These are phyloP conservation scores for Ptychadena robeensis DNA, from an alignment of 2,797 vertebrate species.

Conservation along the genomic window DNA sequence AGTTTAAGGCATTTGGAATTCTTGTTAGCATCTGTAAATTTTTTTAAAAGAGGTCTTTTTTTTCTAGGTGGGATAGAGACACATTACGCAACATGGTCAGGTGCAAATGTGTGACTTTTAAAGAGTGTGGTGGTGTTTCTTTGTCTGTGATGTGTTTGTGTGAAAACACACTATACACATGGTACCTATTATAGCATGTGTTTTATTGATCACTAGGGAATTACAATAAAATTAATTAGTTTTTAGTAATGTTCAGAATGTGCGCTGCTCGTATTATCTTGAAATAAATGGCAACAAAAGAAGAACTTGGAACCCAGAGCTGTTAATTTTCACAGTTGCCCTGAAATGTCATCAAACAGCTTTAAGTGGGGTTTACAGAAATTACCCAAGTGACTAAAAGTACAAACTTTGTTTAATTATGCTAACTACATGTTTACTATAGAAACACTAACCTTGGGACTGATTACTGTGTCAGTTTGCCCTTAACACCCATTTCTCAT, in stretches of 20 bases:
- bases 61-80: conserved; percentile 10
- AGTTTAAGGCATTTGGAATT: conserved; percentile 33
- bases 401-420: neutral
- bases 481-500: neutral
- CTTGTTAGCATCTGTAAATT: conserved; percentile 43
- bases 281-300: neutral
- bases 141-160: conserved; percentile 42
- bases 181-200: conserved; percentile 41
- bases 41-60: conserved; percentile 12
- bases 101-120: conserved; percentile 49
- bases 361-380: neutral
- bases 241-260: conserved; percentile 13
- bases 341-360: neutral
- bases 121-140: conserved; percentile 39
- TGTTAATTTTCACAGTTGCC: neutral
- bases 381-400: neutral
- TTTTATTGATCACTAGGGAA: conserved; percentile 29
- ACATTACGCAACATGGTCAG: conserved; percentile 38
- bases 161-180: conserved; percentile 23
- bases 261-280: neutral
- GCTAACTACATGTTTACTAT: conserved; percentile 1
- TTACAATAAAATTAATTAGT: conserved; percentile 30
- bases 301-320: neutral
- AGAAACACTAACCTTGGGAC: neutral
- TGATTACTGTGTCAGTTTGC: neutral